These are phyloP conservation scores for Scrobipalpa costella DNA, from an alignment of 2,888 invertebrate genomes.

Conservation along the genomic window DNA sequence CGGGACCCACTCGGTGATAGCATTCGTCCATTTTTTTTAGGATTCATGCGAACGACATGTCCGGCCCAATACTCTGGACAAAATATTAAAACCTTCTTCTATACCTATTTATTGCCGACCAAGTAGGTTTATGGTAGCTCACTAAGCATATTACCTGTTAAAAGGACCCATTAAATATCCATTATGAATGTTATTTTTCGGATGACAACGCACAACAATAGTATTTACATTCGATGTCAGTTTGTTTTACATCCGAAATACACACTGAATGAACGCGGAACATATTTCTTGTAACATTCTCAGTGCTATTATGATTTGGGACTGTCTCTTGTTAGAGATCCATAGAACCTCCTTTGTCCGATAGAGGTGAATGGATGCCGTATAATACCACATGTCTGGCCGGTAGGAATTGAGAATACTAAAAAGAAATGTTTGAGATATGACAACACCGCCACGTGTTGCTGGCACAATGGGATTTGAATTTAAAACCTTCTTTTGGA, in stretches of 20 bases:
- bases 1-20: too few species aligned
- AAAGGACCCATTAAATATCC: conserved; percentile 70
- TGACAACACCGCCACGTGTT: conserved; percentile 75
- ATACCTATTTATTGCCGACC: neutral
- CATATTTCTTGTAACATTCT: conserved; percentile 72
- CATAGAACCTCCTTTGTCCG: conserved; percentile 72
- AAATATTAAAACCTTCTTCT: too few species aligned
- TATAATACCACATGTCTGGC: conserved; percentile 73
- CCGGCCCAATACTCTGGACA: too few species aligned
- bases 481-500: conserved; percentile 50
- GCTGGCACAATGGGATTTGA: conserved; percentile 59
- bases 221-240: conserved; percentile 80
- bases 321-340: conserved; percentile 69
- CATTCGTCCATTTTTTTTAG: too few species aligned
- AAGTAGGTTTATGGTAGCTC: conserved; percentile 32
- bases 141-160: conserved; percentile 51
- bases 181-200: conserved; percentile 72
- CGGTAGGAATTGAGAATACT: conserved; percentile 61
- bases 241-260: conserved; percentile 79
- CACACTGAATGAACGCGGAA: conserved; percentile 74
- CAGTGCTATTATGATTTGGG: conserved; percentile 65
- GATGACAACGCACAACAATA: conserved; percentile 75
- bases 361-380: conserved; percentile 71
- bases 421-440: conserved; percentile 62
- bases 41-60: too few species aligned